These are phyloP conservation scores for Drosophila cyrtoloma DNA, from an alignment of 2,888 invertebrate species.

Conservation along the genomic window DNA sequence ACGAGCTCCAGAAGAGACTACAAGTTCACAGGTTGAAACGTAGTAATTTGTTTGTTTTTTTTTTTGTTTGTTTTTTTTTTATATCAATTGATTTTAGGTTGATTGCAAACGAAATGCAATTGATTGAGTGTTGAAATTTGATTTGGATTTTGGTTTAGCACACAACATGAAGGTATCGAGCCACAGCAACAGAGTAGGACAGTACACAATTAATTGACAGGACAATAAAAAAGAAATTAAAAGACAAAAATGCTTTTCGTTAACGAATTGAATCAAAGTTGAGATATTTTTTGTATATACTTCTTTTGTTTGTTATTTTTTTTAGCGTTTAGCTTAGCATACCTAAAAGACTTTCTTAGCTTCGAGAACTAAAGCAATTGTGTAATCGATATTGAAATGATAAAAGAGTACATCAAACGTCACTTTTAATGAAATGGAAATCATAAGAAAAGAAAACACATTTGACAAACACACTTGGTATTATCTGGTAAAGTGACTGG, in stretches of 20 bases:
- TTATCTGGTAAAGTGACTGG: slow-evolving; percentile 12
- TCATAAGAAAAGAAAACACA: slow-evolving; percentile 65
- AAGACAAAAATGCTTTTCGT: slow-evolving; percentile 83
- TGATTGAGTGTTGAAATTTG: slow-evolving; percentile 65
- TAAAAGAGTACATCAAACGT: slow-evolving; percentile 46
- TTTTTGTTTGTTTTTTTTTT: slow-evolving; percentile 47
- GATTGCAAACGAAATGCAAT: slow-evolving; percentile 68
- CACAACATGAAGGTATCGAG: slow-evolving; percentile 85
- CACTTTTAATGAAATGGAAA: slow-evolving; percentile 47
- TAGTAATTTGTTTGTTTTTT: slow-evolving; percentile 53
- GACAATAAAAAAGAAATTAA: slow-evolving; percentile 85
- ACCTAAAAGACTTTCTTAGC: slow-evolving; percentile 70
- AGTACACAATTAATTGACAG: slow-evolving; percentile 85
- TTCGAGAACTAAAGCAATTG: slow-evolving; percentile 50
- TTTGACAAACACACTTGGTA: slow-evolving; percentile 81
- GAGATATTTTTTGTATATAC: slow-evolving; percentile 51
- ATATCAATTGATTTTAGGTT: slow-evolving; percentile 48
- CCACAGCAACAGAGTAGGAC: slow-evolving; percentile 85
- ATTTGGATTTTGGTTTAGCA: slow-evolving; percentile 78
- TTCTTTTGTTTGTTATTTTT: slow-evolving; percentile 25
- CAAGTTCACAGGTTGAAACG: slow-evolving; percentile 84
- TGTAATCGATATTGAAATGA: slow-evolving; percentile 40
- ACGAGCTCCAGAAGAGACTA: slow-evolving; percentile 99
- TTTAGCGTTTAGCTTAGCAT: slow-evolving; percentile 47
- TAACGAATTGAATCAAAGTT: slow-evolving; percentile 79